Percentiles rank a stretch among this genome's conserved stretches.
Conservation (phyloP, 2,888 invertebrate genomes). For the Erebia palarica region DNA sequence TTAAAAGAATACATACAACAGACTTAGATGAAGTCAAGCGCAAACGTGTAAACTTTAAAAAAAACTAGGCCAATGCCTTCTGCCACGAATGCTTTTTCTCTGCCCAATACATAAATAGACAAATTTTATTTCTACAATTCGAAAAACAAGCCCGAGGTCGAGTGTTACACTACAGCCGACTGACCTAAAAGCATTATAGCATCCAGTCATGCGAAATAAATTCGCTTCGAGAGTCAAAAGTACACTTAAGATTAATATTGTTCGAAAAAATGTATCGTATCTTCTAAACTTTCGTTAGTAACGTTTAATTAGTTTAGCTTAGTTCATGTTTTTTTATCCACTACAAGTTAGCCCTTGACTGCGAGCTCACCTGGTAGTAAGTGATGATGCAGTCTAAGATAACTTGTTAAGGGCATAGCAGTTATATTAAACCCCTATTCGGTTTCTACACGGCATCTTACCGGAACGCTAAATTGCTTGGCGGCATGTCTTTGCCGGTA, state of each 20-base stretch:
- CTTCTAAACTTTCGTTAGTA: not conserved
- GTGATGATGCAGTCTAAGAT: too few relatives aligned
- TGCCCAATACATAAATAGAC: conserved; percentile 15
- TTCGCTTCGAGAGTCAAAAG: conserved; percentile 31
- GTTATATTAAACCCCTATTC: too few relatives aligned
- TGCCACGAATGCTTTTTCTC: conserved; percentile 9
- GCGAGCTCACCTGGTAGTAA: too few relatives aligned
- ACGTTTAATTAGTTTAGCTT: not conserved
- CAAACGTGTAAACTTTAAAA: conserved; percentile 2
- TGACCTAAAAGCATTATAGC: conserved; percentile 37
- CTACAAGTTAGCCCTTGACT: too few relatives aligned
- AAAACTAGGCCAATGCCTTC: conserved; percentile 14
- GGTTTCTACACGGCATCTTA: too few relatives aligned
- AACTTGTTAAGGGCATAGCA: too few relatives aligned
- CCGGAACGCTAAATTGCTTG: too few relatives aligned
- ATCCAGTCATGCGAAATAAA: conserved; percentile 36
- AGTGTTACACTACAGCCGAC: conserved; percentile 26
- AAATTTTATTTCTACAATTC: conserved; percentile 29
- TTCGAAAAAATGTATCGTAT: not conserved
- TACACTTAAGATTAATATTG: not conserved
- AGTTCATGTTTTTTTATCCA: too few relatives aligned
- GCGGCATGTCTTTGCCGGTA: too few relatives aligned
- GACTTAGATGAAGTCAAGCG: not conserved
- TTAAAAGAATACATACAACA: not conserved
- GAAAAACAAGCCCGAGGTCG: conserved; percentile 30